These are phyloP conservation scores for Erynnis tages DNA, from an alignment of 2,888 invertebrate genomes.

Conservation along the genomic window DNA sequence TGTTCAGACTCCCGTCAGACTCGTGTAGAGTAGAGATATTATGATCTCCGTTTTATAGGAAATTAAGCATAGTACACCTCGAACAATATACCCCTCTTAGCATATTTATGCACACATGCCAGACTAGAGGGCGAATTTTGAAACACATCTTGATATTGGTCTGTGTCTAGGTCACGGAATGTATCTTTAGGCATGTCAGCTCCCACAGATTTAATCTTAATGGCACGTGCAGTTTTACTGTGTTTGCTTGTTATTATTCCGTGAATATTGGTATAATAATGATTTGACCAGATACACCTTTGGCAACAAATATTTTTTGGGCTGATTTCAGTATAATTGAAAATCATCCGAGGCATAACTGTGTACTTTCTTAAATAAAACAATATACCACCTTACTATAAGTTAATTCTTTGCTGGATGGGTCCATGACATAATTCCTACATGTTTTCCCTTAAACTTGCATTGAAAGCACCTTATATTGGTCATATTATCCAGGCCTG, in stretches of 20 bases:
- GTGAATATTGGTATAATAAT: too few relatives aligned
- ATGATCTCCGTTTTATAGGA: conserved; percentile 2
- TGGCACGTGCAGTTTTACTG: not conserved
- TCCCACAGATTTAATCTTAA: conserved; percentile 7
- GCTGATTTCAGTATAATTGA: too few relatives aligned
- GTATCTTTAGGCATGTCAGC: not conserved
- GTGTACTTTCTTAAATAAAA: too few relatives aligned
- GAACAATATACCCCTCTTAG: conserved; percentile 15
- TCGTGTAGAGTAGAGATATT: conserved; percentile 7
- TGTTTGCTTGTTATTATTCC: not conserved
- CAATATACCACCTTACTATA: too few relatives aligned
- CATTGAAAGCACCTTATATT: too few relatives aligned
- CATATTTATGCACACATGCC: conserved; percentile 1
- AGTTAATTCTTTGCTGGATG: too few relatives aligned
- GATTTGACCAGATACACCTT: too few relatives aligned
- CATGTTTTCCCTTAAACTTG: too few relatives aligned
- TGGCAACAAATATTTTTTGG: too few relatives aligned
- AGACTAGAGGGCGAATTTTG: not conserved
- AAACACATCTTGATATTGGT: not conserved
- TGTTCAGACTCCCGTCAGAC: conserved; percentile 3
- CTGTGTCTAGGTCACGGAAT: conserved; percentile 5
- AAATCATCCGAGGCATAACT: too few relatives aligned
- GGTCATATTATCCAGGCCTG: too few relatives aligned
- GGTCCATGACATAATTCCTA: too few relatives aligned
- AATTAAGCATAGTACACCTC: not conserved